Evolutionary conservation across 2,797 vertebrate genomes (phyloP).

Genomic region (Thripadectes ignobilis): DNA sequence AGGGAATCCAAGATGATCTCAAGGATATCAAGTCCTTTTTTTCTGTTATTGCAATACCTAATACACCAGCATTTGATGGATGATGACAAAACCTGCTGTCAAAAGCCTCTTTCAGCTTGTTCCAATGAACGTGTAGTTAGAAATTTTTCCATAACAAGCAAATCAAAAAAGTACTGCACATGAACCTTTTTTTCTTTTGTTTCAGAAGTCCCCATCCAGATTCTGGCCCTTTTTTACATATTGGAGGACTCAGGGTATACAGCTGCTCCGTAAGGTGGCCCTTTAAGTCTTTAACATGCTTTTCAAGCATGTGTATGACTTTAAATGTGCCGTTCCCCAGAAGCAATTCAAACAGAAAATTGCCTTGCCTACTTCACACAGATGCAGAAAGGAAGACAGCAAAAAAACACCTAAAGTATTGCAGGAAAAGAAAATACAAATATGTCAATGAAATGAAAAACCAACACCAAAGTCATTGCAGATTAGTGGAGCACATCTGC

Average conservation of each 20-base stretch:
- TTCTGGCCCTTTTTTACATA: neutral
- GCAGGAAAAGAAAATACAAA: neutral
- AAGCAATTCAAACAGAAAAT: constrained; percentile 48
- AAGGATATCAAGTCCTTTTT: neutral
- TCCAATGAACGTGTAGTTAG: neutral
- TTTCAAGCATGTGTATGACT: neutral
- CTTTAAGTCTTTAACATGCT: neutral
- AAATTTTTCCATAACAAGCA: neutral
- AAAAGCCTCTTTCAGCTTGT: neutral
- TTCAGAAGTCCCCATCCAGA: neutral
- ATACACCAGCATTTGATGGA: neutral
- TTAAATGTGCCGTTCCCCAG: constrained; percentile 8
- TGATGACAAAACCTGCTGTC: neutral
- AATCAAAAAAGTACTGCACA: neutral
- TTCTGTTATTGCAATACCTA: neutral
- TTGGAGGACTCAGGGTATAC: neutral
- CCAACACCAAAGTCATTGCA: neutral
- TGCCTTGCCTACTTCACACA: constrained; percentile 22
- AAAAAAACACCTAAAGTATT: neutral
- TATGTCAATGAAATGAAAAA: constrained; percentile 1
- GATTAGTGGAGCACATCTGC: neutral
- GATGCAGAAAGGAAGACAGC: neutral
- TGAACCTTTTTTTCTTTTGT: neutral
- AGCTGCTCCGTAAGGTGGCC: neutral
- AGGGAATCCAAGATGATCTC: neutral